Evolutionary conservation across 2,797 vertebrate genomes (phyloP).

Genomic region (Picus viridis): DNA sequence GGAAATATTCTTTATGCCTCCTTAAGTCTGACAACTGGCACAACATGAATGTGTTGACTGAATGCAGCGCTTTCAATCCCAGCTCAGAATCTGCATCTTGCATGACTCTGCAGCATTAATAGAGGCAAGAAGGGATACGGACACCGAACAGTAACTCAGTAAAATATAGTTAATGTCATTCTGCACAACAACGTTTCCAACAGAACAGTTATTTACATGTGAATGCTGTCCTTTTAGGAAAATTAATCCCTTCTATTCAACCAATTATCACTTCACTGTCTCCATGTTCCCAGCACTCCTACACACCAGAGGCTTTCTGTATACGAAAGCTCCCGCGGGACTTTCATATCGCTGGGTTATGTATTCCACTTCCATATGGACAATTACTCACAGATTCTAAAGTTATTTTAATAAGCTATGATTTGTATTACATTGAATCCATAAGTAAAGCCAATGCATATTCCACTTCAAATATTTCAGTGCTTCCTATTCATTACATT

Average conservation of each 20-base stretch:
- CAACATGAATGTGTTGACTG: background rate
- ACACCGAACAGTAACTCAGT: background rate
- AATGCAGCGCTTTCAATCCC: background rate
- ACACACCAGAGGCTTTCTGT: background rate
- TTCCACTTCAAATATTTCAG: conserved; percentile 53
- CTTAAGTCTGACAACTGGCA: background rate
- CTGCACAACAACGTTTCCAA: background rate
- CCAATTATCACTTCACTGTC: background rate
- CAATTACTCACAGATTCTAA: conserved; percentile 55
- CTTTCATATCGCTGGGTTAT: conserved; percentile 14
- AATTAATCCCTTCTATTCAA: background rate
- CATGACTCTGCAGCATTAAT: background rate
- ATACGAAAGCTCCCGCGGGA: background rate
- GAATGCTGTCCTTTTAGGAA: conserved; percentile 14
- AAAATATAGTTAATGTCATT: background rate
- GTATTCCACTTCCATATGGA: conserved; percentile 27
- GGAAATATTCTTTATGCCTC: background rate
- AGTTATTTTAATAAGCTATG: conserved; percentile 59
- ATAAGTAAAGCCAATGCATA: conserved; percentile 40
- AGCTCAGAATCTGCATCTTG: background rate
- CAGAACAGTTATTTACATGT: background rate
- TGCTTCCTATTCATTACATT: conserved; percentile 25
- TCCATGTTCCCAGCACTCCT: background rate
- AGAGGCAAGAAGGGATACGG: background rate
- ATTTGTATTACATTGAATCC: conserved; percentile 46